These are phyloP conservation scores for Colistium nudipinnis DNA, from an alignment of 2,113 vertebrate species.

Conservation along the genomic window DNA sequence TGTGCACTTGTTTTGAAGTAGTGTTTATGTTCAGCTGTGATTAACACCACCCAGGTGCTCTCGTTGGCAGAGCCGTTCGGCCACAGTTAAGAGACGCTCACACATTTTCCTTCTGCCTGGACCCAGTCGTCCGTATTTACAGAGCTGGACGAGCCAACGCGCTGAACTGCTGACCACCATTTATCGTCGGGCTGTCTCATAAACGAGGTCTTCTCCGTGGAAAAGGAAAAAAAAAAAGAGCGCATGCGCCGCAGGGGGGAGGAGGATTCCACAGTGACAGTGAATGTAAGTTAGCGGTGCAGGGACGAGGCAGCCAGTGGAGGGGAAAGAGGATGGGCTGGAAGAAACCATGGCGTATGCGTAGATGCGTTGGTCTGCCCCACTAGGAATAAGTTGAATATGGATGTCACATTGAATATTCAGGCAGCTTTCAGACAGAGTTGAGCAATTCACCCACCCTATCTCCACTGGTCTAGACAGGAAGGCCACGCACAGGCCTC, in stretches of 20 bases:
- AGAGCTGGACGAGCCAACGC: conserved; percentile 72
- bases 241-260: conserved; percentile 54
- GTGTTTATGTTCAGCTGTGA: conserved; percentile 91
- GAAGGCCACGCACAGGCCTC: conserved; percentile 61
- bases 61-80: conserved; percentile 80
- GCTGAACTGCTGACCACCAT: conserved; percentile 86
- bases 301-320: conserved; percentile 34
- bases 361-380: conserved; percentile 53
- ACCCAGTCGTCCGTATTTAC: conserved; percentile 80
- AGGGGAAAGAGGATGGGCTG: conserved; percentile 24
- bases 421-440: conserved; percentile 68
- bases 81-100: conserved; percentile 77
- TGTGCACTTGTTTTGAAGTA: conserved; percentile 82
- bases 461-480: conserved; percentile 85
- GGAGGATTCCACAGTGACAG: conserved; percentile 70
- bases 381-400: conserved; percentile 55
- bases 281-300: conserved; percentile 57
- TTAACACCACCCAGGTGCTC: conserved; percentile 96
- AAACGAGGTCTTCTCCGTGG: conserved; percentile 66
- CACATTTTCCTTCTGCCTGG: conserved; percentile 81
- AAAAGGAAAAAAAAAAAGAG: conserved; percentile 47
- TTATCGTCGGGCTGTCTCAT: conserved; percentile 81
- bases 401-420: conserved; percentile 64
- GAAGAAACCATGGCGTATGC: conserved; percentile 49
- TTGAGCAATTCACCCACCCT: conserved; percentile 79